phyloP scores from a whole-genome alignment of 2,113 vertebrate species.

The Eurypyga helias region DNA sequence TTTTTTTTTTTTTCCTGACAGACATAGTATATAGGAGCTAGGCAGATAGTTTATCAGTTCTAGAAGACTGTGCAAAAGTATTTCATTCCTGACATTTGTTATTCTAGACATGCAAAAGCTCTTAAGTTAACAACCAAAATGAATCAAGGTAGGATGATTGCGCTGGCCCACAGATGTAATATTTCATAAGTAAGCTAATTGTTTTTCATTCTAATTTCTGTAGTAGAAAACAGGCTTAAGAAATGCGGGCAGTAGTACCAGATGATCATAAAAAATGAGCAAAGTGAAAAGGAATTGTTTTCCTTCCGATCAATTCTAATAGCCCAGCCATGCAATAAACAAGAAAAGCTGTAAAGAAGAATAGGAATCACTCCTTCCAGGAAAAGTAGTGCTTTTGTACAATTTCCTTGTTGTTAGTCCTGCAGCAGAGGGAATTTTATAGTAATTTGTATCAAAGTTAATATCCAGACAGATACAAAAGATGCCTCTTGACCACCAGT shows the following conservation, averaged over 20 bases:
- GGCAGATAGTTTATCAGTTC: neutral
- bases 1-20: too few species aligned
- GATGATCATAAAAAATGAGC: neutral
- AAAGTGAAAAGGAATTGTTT: neutral
- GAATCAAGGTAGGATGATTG: neutral
- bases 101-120: conserved; percentile 17
- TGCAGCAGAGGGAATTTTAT: neutral
- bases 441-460: neutral
- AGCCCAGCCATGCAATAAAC: neutral
- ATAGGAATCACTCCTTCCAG: neutral
- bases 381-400: neutral
- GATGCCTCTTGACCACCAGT: neutral
- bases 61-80: neutral
- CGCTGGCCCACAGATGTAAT: neutral
- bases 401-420: neutral
- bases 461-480: neutral
- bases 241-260: neutral
- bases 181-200: conserved; percentile 7
- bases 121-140: conserved; percentile 11
- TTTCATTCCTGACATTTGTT: neutral
- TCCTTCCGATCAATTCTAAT: neutral
- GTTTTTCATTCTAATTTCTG: conserved; percentile 14
- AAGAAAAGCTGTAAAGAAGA: neutral
- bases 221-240: neutral
- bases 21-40: neutral